Conservation (phyloP, 2,113 vertebrate species). For the Pelecanus crispus region DNA sequence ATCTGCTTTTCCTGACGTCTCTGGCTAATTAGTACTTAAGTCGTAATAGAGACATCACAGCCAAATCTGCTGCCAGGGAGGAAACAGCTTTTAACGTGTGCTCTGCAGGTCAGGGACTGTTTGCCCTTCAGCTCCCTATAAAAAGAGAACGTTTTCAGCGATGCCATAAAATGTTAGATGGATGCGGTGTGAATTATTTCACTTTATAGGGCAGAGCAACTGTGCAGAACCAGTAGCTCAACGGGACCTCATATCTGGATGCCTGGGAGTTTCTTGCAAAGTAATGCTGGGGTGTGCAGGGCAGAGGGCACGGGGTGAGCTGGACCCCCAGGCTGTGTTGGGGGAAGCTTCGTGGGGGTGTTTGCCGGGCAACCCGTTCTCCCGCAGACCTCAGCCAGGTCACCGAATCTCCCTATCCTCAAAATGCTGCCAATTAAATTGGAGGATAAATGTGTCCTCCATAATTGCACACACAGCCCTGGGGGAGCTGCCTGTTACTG, state of each 20-base stretch:
- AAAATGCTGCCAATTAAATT: not conserved
- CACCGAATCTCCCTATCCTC: not conserved
- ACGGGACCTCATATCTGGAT: not conserved
- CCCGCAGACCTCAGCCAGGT: not conserved
- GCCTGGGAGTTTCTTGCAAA: not conserved
- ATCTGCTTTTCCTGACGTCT: not conserved
- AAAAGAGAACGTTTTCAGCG: not conserved
- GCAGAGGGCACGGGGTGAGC: not conserved
- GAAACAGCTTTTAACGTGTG: not conserved
- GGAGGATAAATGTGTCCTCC: not conserved
- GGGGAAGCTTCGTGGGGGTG: not conserved
- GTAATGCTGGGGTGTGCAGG: not conserved
- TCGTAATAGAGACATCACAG: not conserved
- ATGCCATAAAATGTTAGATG: slow-evolving; percentile 4
- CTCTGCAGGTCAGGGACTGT: slow-evolving; percentile 37
- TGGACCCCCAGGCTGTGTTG: rapidly evolving
- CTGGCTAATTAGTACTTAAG: not conserved
- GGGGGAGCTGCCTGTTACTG: not conserved
- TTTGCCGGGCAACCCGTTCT: not conserved
- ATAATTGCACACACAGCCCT: not conserved
- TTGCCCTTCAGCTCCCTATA: slow-evolving; percentile 41
- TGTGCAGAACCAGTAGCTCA: not conserved
- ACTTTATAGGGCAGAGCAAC: not conserved
- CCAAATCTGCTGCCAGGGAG: not conserved
- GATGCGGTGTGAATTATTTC: not conserved